phyloP scores from a whole-genome alignment of 2,113 vertebrate species.

The Hepsetus odoe region DNA sequence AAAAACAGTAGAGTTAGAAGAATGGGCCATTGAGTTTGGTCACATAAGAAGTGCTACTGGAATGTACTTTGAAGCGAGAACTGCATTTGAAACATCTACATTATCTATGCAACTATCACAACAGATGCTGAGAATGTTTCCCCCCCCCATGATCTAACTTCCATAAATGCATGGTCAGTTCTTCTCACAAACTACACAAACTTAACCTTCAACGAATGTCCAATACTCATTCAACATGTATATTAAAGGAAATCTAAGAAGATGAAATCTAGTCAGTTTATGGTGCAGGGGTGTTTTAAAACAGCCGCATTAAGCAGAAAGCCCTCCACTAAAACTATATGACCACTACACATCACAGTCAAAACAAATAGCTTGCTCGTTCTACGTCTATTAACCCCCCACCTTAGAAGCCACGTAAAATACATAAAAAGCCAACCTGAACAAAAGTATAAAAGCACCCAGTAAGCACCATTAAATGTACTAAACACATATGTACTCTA shows the following conservation, averaged over 20 bases:
- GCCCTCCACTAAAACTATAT: constrained; percentile 41
- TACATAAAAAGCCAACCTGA: constrained; percentile 45
- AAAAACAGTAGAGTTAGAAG: not conserved
- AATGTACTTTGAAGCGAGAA: constrained; percentile 41
- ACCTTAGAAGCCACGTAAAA: constrained; percentile 32
- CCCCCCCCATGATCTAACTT: constrained; percentile 21
- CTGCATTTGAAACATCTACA: constrained; percentile 1
- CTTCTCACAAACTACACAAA: constrained; percentile 37
- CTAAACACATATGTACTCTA: constrained; percentile 43
- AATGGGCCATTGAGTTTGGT: constrained; percentile 23
- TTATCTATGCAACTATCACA: constrained; percentile 24
- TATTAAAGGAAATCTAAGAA: constrained; percentile 33
- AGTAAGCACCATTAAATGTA: constrained; percentile 45
- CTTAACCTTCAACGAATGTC: constrained; percentile 34
- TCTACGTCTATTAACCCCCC: constrained; percentile 44
- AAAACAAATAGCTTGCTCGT: constrained; percentile 32
- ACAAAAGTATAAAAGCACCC: constrained; percentile 54
- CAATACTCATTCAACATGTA: constrained; percentile 24
- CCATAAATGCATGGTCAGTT: constrained; percentile 16
- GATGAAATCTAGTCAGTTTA: constrained; percentile 31
- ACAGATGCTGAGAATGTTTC: constrained; percentile 31
- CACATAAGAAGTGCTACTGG: constrained; percentile 31
- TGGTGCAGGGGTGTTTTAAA: constrained; percentile 7
- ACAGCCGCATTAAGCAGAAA: constrained; percentile 40
- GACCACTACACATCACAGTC: constrained; percentile 43